phyloP scores from a whole-genome alignment of 2,888 invertebrate genomes.

The Synergus japonicus region DNA sequence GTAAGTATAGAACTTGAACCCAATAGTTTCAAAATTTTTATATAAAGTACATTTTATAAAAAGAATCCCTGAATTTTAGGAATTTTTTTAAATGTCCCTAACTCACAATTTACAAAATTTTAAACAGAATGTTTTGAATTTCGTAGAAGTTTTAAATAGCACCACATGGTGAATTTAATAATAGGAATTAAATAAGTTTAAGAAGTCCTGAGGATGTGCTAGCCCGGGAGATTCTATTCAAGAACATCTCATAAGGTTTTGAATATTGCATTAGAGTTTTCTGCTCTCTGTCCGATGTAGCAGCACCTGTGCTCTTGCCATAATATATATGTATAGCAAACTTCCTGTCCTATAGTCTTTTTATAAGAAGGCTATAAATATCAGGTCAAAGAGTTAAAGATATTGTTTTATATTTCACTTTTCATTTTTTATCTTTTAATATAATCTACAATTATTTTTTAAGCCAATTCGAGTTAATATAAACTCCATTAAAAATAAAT shows the following conservation, averaged over 20 bases:
- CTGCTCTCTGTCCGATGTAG: constrained; percentile 22
- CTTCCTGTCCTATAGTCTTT: not conserved
- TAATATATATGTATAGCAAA: not conserved
- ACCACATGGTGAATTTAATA: constrained; percentile 57
- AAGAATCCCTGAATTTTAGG: too few species aligned
- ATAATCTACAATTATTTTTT: too few species aligned
- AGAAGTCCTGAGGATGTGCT: constrained; percentile 19
- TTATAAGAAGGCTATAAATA: not conserved
- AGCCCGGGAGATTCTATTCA: not conserved
- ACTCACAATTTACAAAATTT: too few species aligned
- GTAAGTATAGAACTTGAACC: too few species aligned
- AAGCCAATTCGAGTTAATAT: too few species aligned
- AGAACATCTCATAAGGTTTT: constrained; percentile 1
- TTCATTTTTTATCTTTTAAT: not conserved
- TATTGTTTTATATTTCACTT: not conserved
- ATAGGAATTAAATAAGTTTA: constrained; percentile 57
- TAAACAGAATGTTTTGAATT: not conserved
- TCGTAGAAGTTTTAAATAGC: constrained; percentile 40
- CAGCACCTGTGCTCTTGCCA: constrained; percentile 35
- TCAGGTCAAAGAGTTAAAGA: not conserved
- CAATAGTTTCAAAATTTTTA: too few species aligned
- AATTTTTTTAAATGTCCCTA: too few species aligned
- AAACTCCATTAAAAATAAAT: too few species aligned
- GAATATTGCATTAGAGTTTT: constrained; percentile 25
- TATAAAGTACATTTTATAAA: too few species aligned